A percentile compares a stretch with the other conserved stretches of the same genome.
Evolutionary conservation across 1,140 invertebrate genomes (phyloP).

Genomic region (Brachionus rotundiformis): DNA sequence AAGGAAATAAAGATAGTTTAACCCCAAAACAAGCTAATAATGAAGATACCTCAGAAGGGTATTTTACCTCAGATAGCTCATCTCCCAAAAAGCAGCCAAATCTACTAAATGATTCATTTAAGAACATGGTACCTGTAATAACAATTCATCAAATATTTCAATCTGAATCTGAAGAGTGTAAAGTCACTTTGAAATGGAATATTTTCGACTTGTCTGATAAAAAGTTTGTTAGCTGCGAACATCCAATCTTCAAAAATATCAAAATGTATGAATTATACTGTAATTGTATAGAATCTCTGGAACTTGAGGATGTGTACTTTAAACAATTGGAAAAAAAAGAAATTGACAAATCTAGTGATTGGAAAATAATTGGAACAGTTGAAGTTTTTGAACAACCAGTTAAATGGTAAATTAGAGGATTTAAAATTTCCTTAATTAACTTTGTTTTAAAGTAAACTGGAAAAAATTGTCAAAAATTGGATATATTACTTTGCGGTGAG

Average conservation of each 20-base stretch:
- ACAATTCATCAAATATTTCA: neutral
- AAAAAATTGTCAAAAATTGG: neutral
- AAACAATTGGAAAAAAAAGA: neutral
- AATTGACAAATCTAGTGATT: neutral
- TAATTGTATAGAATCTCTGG: neutral
- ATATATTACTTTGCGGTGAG: constrained; percentile 33
- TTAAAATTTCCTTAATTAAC: neutral
- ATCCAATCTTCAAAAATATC: neutral
- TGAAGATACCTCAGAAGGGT: constrained; percentile 3
- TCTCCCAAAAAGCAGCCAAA: neutral
- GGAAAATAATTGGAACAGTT: constrained; percentile 18
- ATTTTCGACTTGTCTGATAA: neutral
- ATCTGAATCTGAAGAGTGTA: neutral
- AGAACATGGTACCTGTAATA: neutral
- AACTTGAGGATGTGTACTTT: neutral
- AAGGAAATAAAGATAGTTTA: neutral
- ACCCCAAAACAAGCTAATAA: neutral
- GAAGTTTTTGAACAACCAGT: neutral
- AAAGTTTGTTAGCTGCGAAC: neutral
- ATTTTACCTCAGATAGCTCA: neutral
- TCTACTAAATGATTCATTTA: neutral
- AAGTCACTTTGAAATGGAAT: constrained; percentile 27
- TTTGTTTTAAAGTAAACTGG: neutral
- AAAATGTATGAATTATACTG: constrained; percentile 1
- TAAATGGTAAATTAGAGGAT: neutral